Conservation (phyloP, 1,140 invertebrate genomes). For the Heterodera carotae region DNA sequence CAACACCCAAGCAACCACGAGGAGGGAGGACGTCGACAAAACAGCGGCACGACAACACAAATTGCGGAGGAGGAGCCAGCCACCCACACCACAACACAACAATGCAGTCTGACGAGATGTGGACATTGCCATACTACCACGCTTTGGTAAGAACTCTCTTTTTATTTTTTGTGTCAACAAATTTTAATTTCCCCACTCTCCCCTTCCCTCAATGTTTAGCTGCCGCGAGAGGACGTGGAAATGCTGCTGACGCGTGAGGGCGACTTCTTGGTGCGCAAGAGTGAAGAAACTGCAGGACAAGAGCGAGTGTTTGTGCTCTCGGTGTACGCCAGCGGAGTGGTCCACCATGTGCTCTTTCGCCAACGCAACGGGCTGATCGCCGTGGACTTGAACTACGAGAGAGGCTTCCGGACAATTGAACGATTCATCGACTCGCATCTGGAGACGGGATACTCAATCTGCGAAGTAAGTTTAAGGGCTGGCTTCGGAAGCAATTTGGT, state of each 20-base stretch:
- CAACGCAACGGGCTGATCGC: background rate
- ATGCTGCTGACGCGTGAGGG: slow-evolving; percentile 43
- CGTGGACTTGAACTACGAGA: slow-evolving; percentile 5
- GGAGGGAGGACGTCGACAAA: too few species aligned
- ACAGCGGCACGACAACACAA: too few species aligned
- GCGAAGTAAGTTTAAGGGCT: background rate
- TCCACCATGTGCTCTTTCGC: slow-evolving; percentile 10
- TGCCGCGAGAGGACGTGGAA: slow-evolving; percentile 50
- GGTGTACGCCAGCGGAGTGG: background rate
- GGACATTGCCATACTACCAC: slow-evolving; percentile 19
- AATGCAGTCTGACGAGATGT: too few species aligned
- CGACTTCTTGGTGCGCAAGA: slow-evolving; percentile 46
- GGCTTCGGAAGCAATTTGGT: too few species aligned
- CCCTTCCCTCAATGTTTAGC: too few species aligned
- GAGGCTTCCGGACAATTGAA: background rate
- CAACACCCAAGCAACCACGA: too few species aligned
- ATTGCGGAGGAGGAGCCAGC: too few species aligned
- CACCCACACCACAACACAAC: too few species aligned
- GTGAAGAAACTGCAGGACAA: slow-evolving; percentile 24
- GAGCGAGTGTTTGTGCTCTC: slow-evolving; percentile 8
- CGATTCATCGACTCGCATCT: slow-evolving; percentile 11
- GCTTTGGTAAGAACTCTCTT: slow-evolving; percentile 1
- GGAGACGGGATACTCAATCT: background rate
- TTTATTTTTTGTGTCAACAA: background rate
- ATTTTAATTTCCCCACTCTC: background rate